Conservation (phyloP, 2,888 invertebrate species). For the Heterodera filipjevi region DNA sequence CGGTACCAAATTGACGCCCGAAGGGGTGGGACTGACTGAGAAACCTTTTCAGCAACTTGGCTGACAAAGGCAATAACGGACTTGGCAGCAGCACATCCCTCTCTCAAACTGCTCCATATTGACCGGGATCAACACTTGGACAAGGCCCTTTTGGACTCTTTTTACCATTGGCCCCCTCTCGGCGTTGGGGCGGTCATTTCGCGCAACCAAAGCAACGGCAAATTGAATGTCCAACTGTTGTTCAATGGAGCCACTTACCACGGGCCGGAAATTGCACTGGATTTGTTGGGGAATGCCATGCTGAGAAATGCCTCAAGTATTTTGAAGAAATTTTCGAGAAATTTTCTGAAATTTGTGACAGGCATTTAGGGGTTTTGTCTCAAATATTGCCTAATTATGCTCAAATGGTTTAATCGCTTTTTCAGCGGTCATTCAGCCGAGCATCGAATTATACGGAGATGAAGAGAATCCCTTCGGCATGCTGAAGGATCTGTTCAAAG, state of each 20-base stretch:
- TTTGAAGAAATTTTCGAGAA: too few relatives aligned
- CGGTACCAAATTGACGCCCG: too few relatives aligned
- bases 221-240: slow-evolving; percentile 28
- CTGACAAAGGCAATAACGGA: not conserved
- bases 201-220: slow-evolving; percentile 25
- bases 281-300: slow-evolving; percentile 40
- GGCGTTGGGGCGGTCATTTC: slow-evolving; percentile 38
- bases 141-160: slow-evolving; percentile 6
- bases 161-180: slow-evolving; percentile 35
- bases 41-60: not conserved
- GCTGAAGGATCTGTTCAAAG: not conserved
- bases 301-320: slow-evolving; percentile 34
- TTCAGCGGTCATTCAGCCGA: slow-evolving; percentile 17
- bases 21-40: too few relatives aligned
- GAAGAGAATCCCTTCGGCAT: slow-evolving; percentile 7
- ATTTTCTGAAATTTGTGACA: not conserved
- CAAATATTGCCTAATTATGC: slow-evolving; percentile 12
- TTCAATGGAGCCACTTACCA: slow-evolving; percentile 47
- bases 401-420: slow-evolving; percentile 19
- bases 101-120: not conserved
- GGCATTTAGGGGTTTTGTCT: not conserved
- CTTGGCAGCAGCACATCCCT: not conserved
- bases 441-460: slow-evolving; percentile 36
- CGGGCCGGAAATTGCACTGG: slow-evolving; percentile 40
- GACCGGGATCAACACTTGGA: slow-evolving; percentile 2